Percentiles rank a stretch among this genome's conserved stretches.
Evolutionary conservation across 2,797 vertebrate species (phyloP).

Genomic region (Carduelis carduelis): DNA sequence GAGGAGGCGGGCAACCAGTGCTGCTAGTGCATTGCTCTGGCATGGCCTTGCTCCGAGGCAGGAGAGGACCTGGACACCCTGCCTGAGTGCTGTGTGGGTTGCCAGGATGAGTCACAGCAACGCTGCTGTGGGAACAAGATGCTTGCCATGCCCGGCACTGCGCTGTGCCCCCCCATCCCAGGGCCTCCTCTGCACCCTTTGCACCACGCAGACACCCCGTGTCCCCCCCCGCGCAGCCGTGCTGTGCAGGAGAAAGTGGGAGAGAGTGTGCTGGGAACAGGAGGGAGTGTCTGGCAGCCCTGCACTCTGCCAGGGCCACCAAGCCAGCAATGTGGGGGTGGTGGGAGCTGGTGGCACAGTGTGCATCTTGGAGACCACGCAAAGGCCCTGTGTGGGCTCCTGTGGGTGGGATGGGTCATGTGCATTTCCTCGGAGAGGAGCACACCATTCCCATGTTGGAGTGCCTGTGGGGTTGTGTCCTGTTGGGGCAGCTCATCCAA

Average conservation of each 20-base stretch:
- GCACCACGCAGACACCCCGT: accelerated
- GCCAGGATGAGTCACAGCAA: slow-evolving; percentile 11
- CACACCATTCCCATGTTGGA: too few species aligned
- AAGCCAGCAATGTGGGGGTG: not conserved
- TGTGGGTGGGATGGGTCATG: not conserved
- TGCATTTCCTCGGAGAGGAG: accelerated
- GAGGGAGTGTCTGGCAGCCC: slow-evolving; percentile 6
- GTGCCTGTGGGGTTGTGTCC: accelerated
- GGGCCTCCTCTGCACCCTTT: not conserved
- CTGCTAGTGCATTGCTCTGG: accelerated
- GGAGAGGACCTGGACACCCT: not conserved
- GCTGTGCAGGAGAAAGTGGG: not conserved
- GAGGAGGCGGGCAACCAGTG: not conserved
- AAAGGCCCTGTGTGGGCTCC: not conserved
- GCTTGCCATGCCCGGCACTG: accelerated
- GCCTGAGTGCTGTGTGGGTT: not conserved
- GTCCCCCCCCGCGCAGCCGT: accelerated
- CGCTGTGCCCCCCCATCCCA: accelerated
- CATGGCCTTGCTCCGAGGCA: not conserved
- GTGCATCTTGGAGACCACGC: accelerated
- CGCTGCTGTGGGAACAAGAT: not conserved
- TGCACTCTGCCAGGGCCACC: not conserved
- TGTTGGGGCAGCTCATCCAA: not conserved
- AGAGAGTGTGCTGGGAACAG: not conserved
- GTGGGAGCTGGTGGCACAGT: not conserved